Evolutionary conservation across 2,797 vertebrate species (phyloP), one percentile per base, ranked within the genome.

Genomic region (Sternotherus odoratus): DNA sequence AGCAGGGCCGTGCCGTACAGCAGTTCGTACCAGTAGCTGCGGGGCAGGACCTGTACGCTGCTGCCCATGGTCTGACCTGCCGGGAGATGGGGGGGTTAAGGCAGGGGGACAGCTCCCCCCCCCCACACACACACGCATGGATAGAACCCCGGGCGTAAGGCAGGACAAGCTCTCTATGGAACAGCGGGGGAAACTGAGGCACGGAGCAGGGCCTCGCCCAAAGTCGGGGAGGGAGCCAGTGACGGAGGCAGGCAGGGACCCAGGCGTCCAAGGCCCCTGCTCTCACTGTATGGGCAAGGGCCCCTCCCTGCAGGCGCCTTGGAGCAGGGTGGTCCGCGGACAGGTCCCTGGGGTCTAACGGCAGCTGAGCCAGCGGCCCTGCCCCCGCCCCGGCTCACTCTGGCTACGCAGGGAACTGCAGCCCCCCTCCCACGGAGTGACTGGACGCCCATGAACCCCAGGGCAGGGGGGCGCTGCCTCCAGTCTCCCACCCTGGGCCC

Each of bases 21-120:
- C 91, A 99, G 96, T 43, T 98, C 98, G 5, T 98, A 99, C 99
- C 99, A 99, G 97, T 99, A 99, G 51, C 98, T 98, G 12, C 97
- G 97, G 0, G 98, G 99, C 82, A 99, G 98, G 78, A 99, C 96
- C 0, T 95, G 88, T 75, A 43, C 3, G 1, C 96, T 96, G 30
- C 85, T 79, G 39, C 94, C 95, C 0, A 0, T 4, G 80, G 90
- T 60, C 78, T 97, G 94, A 28, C 96, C 97, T 98, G 91, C 48
- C 2, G 1, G 84, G 80, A 95, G 16, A 96, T 4, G 83, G 85
- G 28, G 3, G 48, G 51, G 24, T 69, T 69, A 39, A 6, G 21
- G n/a, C 26, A 4, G 5, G 24, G 6, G 39, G 24, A 7, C 21
- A 9, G 43, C 72, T 30, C 43, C 72, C 43, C 24, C n/a, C n/a